Evolutionary conservation across 2,797 vertebrate species (phyloP).

Genomic region (Chanos chanos): DNA sequence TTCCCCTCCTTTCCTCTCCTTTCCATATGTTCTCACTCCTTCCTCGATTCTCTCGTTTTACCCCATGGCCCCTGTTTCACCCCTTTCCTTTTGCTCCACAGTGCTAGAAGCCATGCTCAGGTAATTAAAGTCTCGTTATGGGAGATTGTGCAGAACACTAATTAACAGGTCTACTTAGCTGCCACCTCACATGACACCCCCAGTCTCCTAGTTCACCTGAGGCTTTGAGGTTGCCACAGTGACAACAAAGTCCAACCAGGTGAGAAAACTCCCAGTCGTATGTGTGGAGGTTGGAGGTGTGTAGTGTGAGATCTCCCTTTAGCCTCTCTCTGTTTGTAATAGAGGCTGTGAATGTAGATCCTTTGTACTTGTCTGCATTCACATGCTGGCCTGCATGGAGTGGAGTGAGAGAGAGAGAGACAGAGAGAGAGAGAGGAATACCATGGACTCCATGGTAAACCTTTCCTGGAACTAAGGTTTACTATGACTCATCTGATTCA

Average conservation of each 20-base stretch:
- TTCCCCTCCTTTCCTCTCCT: not conserved
- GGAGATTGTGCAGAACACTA: slow-evolving; percentile 20
- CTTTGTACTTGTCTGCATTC: too few species aligned
- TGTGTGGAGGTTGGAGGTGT: too few species aligned
- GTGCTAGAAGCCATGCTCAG: slow-evolving; percentile 16
- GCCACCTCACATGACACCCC: slow-evolving; percentile 35
- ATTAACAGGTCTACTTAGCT: slow-evolving; percentile 36
- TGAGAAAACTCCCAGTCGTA: slow-evolving; percentile 19
- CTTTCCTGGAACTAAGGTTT: too few species aligned
- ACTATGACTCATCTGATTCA: too few species aligned
- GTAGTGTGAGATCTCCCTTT: too few species aligned
- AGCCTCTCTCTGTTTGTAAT: too few species aligned
- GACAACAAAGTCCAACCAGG: slow-evolving; percentile 23
- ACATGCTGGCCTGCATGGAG: too few species aligned
- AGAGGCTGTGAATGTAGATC: too few species aligned
- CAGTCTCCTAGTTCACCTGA: slow-evolving; percentile 27
- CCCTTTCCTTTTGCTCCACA: slow-evolving; percentile 6
- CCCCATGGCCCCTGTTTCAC: not conserved
- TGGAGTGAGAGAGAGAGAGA: too few species aligned
- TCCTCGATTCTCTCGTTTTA: slow-evolving; percentile 1
- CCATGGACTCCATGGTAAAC: too few species aligned
- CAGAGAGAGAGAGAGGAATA: too few species aligned
- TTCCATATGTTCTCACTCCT: not conserved
- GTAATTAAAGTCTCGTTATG: slow-evolving; percentile 39
- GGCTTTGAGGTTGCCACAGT: slow-evolving; percentile 38